phyloP scores from a whole-genome alignment of 2,113 vertebrate genomes.

The Petromus typicus region DNA sequence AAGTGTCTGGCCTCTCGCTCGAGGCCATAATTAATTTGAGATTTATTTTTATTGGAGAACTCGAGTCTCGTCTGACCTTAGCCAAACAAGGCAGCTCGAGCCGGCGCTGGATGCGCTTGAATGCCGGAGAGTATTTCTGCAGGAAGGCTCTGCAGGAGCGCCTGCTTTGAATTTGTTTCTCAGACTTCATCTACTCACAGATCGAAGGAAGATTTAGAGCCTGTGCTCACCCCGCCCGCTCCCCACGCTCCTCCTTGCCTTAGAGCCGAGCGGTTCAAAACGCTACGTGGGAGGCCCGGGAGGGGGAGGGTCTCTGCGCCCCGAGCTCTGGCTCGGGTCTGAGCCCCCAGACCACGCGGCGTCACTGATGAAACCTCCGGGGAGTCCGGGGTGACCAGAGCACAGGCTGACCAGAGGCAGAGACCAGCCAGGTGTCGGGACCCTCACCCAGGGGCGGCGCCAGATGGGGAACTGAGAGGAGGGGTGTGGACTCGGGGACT shows the following conservation, averaged over 20 bases:
- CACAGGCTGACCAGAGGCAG: background rate
- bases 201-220: conserved; percentile 87
- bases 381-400: conserved; percentile 61
- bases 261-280: conserved; percentile 68
- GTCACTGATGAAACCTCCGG: conserved; percentile 53
- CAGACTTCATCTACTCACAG: conserved; percentile 86
- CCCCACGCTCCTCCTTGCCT: conserved; percentile 72
- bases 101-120: conserved; percentile 95
- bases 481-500: background rate
- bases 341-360: conserved; percentile 73
- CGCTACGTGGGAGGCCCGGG: conserved; percentile 71
- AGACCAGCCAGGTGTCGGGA: conserved; percentile 28
- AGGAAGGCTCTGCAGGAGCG: conserved; percentile 91
- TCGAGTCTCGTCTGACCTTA: conserved; percentile 97
- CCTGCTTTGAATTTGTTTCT: conserved; percentile 94
- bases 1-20: conserved; percentile 96
- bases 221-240: conserved; percentile 67
- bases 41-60: conserved; percentile 99
- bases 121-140: conserved; percentile 94
- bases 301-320: conserved; percentile 56
- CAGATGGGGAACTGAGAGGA: background rate
- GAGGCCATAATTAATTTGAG: conserved; percentile 99
- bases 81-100: conserved; percentile 97
- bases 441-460: background rate
- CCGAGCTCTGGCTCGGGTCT: background rate